Evolutionary conservation across 2,888 invertebrate species (phyloP), one percentile per base, ranked within the genome.

Genomic region (Acanthosepion esculentum): DNA sequence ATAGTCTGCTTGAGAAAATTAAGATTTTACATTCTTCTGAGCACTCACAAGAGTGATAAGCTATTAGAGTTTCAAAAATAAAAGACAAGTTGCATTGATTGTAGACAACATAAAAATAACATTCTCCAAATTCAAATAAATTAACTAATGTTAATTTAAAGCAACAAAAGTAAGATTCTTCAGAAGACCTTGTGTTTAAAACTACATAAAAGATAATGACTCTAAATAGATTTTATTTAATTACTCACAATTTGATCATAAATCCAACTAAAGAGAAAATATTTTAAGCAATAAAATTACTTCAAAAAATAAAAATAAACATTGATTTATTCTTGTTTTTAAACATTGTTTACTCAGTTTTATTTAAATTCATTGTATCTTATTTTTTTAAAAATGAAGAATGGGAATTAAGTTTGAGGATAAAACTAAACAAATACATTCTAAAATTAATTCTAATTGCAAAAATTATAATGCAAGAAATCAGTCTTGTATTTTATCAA

Each of bases 1-100:
- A n/a, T 15, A 4, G 78, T 18, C 50, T 48, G 48, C 93, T 93
- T 93, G 18, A 93, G 8, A 93, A 93, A 93, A 93, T 48, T 93
- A 53, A 93, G 93, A 53, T 78, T 23, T 78, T 78, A n/a, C n/a
- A 78, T 78, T 78, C n/a, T 78, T n/a, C n/a, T n/a, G 78, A 78
- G 78, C 78, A 78, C 33, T 78, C 29, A 78, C 78, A 78, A 78
- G n/a, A 78, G n/a, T 78, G 78, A 78, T n/a, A 78, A n/a, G 5
- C n/a, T n/a, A 78, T 33, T 78, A n/a, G 12, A 78, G n/a, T 78
- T 78, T 78, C 15, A 78, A 59, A 59, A 59, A 59, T 59, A 20
- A 78, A 78, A 78, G 78, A 78, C 78, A 78, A 78, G 33, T 78
- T 78, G 78, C 78, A 78, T 78, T 78, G 78, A n/a, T 78, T 78